A percentile compares a stretch with the other conserved stretches of the same genome.
Evolutionary conservation across 2,113 vertebrate species (phyloP).

Genomic region (Oxyruncus cristatus): DNA sequence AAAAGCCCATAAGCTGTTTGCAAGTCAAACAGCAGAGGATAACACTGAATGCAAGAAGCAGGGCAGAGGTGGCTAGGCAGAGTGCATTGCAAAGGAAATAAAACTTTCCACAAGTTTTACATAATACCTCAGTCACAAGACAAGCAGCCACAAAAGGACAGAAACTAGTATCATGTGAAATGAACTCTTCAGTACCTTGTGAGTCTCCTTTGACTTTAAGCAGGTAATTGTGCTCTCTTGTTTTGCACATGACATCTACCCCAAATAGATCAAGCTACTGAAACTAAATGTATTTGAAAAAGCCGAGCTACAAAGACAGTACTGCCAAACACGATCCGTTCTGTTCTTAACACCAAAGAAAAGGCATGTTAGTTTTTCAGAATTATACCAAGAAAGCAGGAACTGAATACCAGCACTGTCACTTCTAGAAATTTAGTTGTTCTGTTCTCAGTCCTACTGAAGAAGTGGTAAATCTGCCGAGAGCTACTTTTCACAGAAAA

Average conservation of each 20-base stretch:
- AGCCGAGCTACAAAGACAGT: background rate
- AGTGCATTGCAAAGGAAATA: background rate
- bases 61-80: background rate
- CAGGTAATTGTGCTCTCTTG: background rate
- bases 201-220: background rate
- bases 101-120: background rate
- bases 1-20: background rate
- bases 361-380: background rate
- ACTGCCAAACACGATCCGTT: background rate
- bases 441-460: background rate
- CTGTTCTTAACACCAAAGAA: background rate
- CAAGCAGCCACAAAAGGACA: background rate
- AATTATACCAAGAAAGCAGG: background rate
- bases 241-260: background rate
- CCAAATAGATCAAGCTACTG: background rate
- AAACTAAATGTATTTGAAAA: background rate
- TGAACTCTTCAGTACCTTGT: background rate
- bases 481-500: background rate
- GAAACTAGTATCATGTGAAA: background rate
- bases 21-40: background rate
- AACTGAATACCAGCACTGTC: background rate
- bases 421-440: background rate
- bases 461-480: background rate
- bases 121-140: background rate
- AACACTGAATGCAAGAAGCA: background rate